Percentiles rank a stretch among this genome's conserved stretches.
These are phyloP conservation scores for Campylomormyrus numenius DNA, from an alignment of 2,113 vertebrate species.

Conservation along the genomic window DNA sequence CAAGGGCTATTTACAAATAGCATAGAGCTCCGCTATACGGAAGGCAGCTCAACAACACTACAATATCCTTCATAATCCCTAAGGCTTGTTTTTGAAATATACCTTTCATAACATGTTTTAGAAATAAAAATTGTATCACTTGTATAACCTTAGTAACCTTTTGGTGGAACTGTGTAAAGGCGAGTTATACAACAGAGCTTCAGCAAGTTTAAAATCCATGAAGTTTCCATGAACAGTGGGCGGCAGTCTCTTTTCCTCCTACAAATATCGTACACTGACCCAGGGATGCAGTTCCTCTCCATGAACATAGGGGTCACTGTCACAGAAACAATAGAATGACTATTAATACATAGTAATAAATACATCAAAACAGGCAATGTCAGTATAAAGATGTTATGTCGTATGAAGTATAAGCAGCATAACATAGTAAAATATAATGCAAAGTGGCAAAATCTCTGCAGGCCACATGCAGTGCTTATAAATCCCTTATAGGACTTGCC, in stretches of 20 bases:
- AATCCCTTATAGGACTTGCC: not conserved
- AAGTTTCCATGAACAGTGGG: not conserved
- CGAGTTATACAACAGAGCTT: not conserved
- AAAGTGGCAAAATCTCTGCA: not conserved
- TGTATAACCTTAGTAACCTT: not conserved
- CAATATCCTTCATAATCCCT: too few relatives aligned
- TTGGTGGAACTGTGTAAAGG: not conserved
- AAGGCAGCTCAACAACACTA: too few relatives aligned
- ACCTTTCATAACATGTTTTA: too few relatives aligned
- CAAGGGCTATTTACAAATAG: too few relatives aligned
- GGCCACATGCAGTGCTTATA: not conserved
- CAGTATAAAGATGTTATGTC: not conserved
- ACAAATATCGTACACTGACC: not conserved
- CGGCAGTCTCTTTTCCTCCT: not conserved
- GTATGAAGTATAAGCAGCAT: not conserved
- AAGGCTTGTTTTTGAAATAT: too few relatives aligned
- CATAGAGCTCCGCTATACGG: too few relatives aligned
- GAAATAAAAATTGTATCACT: too few relatives aligned
- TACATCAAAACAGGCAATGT: not conserved
- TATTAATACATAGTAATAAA: not conserved
- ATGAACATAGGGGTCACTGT: too few relatives aligned
- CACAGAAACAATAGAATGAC: too few relatives aligned
- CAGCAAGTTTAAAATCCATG: not conserved
- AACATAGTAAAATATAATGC: not conserved
- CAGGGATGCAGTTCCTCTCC: too few relatives aligned